These are phyloP conservation scores for Leptocoma aspasia DNA, from an alignment of 2,113 vertebrate species.

Conservation along the genomic window DNA sequence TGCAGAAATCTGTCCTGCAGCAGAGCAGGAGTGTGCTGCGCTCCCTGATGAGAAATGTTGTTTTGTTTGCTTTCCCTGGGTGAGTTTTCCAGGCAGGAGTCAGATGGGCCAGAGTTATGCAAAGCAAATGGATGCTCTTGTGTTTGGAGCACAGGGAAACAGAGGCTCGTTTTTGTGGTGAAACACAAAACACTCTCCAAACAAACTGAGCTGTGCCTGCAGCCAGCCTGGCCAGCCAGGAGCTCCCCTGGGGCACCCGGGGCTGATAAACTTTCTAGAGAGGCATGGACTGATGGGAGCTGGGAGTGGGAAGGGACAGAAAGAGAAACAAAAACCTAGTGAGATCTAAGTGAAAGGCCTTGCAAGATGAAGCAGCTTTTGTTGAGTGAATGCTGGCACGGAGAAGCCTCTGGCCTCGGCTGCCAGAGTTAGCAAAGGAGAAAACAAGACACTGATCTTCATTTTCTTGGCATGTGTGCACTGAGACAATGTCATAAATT, in stretches of 20 bases:
- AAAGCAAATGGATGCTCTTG: slow-evolving; percentile 67
- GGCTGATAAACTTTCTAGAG: neutral
- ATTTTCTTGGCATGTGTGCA: accelerated
- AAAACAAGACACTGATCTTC: neutral
- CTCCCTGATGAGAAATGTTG: neutral
- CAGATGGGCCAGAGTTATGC: slow-evolving; percentile 64
- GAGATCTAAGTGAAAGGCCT: neutral
- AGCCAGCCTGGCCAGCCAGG: slow-evolving; percentile 44
- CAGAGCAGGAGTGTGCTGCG: neutral
- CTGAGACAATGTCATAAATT: neutral
- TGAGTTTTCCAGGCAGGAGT: slow-evolving; percentile 65
- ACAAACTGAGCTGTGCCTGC: slow-evolving; percentile 22
- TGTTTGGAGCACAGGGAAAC: slow-evolving; percentile 43
- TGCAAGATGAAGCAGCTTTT: neutral
- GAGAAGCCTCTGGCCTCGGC: neutral
- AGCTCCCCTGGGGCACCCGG: neutral
- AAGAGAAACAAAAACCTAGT: slow-evolving; percentile 17
- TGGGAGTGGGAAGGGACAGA: neutral
- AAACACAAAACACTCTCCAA: slow-evolving; percentile 55
- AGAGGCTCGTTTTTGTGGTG: slow-evolving; percentile 59
- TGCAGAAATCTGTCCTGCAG: neutral
- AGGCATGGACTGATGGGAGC: neutral
- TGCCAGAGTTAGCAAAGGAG: neutral
- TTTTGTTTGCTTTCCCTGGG: slow-evolving; percentile 21
- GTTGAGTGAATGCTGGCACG: neutral